Conservation (phyloP, 2,888 invertebrate species). For the Periphyllus acericola region DNA sequence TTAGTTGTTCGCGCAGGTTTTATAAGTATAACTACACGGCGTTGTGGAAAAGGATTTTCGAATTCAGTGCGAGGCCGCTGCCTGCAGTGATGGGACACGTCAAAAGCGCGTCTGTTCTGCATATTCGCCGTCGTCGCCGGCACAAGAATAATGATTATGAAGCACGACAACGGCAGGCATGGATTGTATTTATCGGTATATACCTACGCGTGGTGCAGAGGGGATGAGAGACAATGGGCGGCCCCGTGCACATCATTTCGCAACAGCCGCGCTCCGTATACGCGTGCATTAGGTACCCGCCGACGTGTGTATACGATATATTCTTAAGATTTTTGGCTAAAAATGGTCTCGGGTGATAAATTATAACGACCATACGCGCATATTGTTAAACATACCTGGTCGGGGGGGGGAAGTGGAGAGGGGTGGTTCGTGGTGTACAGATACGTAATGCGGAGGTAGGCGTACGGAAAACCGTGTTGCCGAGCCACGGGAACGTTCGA, state of each 20-base stretch:
- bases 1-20: not conserved
- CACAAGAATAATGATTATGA: conserved; percentile 17
- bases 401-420: too few relatives aligned
- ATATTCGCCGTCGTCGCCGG: not conserved
- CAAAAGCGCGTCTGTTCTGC: conserved; percentile 12
- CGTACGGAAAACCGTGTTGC: too few relatives aligned
- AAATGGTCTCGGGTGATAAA: not conserved
- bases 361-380: not conserved
- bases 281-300: not conserved
- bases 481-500: too few relatives aligned
- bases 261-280: not conserved
- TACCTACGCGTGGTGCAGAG: not conserved
- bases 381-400: too few relatives aligned
- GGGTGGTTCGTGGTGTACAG: too few relatives aligned
- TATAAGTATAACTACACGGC: not conserved
- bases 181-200: conserved; percentile 6
- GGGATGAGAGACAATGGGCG: not conserved
- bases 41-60: not conserved
- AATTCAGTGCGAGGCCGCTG: not conserved
- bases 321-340: not conserved
- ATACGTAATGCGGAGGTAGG: too few relatives aligned
- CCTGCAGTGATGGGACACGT: not conserved
- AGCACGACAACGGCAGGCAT: not conserved
- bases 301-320: too few relatives aligned
- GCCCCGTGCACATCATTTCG: too few relatives aligned